Conservation (phyloP, 2,797 vertebrate species). For the Siniperca scherzeri region DNA sequence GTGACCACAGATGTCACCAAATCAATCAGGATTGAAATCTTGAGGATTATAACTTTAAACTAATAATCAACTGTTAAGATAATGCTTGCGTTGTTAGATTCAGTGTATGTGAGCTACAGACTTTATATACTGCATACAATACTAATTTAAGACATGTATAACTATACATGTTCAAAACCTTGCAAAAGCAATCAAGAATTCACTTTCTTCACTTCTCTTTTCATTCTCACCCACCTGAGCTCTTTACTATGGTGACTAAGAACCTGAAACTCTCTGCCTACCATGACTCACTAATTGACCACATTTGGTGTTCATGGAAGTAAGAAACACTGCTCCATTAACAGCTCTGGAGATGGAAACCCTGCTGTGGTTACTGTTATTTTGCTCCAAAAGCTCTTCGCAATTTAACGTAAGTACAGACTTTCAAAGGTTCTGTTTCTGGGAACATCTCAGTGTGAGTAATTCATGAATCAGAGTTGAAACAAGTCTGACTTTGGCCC, state of each 20-base stretch:
- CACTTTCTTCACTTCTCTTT: conserved; percentile 1
- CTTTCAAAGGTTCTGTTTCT: conserved; percentile 49
- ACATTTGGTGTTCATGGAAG: conserved; percentile 42
- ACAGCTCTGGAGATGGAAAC: conserved; percentile 54
- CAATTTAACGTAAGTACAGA: conserved; percentile 27
- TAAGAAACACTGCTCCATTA: conserved; percentile 58
- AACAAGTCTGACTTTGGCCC: conserved; percentile 12
- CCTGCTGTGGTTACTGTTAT: conserved; percentile 55
- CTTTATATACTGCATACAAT: no score
- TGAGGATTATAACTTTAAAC: neutral
- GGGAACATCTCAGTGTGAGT: conserved; percentile 45
- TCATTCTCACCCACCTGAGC: conserved; percentile 34
- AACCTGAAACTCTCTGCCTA: conserved; percentile 31
- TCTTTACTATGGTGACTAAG: conserved; percentile 47
- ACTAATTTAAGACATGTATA: neutral
- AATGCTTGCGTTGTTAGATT: neutral
- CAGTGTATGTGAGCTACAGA: neutral
- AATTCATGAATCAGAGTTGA: conserved; percentile 53
- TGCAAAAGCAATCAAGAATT: neutral
- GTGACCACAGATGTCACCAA: neutral
- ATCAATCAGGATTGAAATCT: neutral
- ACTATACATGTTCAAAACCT: neutral
- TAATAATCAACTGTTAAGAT: neutral
- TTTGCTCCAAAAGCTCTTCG: conserved; percentile 35
- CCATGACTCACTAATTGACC: conserved; percentile 59